A percentile compares a stretch with the other conserved stretches of the same genome.
These are phyloP conservation scores for Amphipyra tragopoginis DNA, from an alignment of 2,888 invertebrate genomes.

Conservation along the genomic window DNA sequence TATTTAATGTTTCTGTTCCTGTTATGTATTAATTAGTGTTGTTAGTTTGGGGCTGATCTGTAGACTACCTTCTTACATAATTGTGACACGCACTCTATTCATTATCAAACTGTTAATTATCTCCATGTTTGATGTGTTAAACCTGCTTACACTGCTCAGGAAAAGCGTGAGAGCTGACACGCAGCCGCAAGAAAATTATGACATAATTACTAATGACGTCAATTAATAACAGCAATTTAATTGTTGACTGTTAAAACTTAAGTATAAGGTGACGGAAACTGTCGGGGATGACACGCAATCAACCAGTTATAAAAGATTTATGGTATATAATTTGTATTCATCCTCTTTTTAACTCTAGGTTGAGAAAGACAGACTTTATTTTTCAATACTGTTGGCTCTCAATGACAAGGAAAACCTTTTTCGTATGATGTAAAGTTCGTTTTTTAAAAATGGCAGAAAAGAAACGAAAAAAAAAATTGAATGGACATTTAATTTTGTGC, in stretches of 20 bases:
- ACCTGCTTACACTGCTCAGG: slow-evolving; percentile 4
- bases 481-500: too few species aligned
- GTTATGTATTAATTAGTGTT: too few species aligned
- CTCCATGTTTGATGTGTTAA: background rate
- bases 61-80: too few species aligned
- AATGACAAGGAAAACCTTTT: too few species aligned
- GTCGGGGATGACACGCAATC: slow-evolving; percentile 13
- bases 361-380: too few species aligned
- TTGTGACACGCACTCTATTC: background rate
- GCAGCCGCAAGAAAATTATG: slow-evolving; percentile 21
- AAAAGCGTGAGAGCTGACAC: slow-evolving; percentile 44
- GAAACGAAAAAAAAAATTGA: too few species aligned
- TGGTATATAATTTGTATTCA: background rate
- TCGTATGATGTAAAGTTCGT: too few species aligned
- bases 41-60: too few species aligned
- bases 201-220: slow-evolving; percentile 32
- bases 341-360: too few species aligned
- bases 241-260: slow-evolving; percentile 30
- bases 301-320: slow-evolving; percentile 10
- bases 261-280: slow-evolving; percentile 31
- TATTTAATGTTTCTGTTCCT: too few species aligned
- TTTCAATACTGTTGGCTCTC: too few species aligned
- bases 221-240: slow-evolving; percentile 31
- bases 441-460: too few species aligned
- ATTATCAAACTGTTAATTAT: background rate